These are phyloP conservation scores for Rallus limicola DNA, from an alignment of 2,113 vertebrate genomes.

Conservation along the genomic window DNA sequence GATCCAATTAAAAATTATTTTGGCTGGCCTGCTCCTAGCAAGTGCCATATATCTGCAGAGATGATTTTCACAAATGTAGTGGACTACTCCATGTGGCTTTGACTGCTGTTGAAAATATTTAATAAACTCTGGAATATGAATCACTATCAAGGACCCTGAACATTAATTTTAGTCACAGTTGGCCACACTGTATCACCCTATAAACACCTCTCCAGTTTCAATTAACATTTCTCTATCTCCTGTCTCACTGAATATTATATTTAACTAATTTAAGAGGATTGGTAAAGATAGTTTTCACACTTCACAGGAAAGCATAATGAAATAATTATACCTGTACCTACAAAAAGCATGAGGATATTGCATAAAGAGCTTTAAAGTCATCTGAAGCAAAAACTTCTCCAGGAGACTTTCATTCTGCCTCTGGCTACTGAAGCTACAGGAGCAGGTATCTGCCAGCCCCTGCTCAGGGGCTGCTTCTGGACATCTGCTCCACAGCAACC, in stretches of 20 bases:
- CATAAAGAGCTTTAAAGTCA: slow-evolving; percentile 72
- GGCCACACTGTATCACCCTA: slow-evolving; percentile 76
- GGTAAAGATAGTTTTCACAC: slow-evolving; percentile 86
- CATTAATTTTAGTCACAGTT: slow-evolving; percentile 82
- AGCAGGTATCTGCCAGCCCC: not conserved
- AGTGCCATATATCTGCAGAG: not conserved
- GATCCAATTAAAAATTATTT: not conserved
- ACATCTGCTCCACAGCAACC: not conserved
- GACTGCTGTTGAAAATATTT: slow-evolving; percentile 53
- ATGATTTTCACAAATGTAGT: not conserved
- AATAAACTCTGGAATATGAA: slow-evolving; percentile 65
- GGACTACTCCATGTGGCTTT: not conserved
- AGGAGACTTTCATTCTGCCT: not conserved
- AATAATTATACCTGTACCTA: slow-evolving; percentile 82
- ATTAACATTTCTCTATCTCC: slow-evolving; percentile 81
- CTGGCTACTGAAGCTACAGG: not conserved
- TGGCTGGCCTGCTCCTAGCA: not conserved
- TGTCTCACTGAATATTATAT: slow-evolving; percentile 81
- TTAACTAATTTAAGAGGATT: slow-evolving; percentile 83
- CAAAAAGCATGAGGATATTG: slow-evolving; percentile 80
- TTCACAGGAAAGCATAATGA: slow-evolving; percentile 86
- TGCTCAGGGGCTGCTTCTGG: not conserved
- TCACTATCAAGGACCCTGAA: slow-evolving; percentile 67
- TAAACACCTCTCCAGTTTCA: slow-evolving; percentile 84
- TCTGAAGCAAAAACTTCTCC: slow-evolving; percentile 53